Evolutionary conservation across 2,888 invertebrate species (phyloP), one percentile per base, ranked within the genome.

Genomic region (Lysandra bellargus): DNA sequence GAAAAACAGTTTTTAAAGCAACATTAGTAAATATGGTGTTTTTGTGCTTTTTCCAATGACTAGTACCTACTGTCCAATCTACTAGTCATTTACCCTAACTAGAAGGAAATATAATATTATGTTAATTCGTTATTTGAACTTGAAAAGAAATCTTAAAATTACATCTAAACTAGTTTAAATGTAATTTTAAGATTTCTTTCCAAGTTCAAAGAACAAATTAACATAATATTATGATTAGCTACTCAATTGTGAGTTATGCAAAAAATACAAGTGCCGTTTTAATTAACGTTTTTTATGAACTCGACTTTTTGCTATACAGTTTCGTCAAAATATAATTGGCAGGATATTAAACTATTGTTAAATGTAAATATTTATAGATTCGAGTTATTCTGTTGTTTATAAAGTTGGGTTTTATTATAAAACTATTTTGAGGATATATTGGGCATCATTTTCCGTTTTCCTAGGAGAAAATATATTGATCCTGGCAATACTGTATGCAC

Each of bases 181-280:
- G 64, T 30, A 64, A 64, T 33, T 14, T 17, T 14, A 33, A 33
- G 1, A 17, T 69, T 14, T 33, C 1, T 17, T 69, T 14, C 14
- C 33, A 69, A 69, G 69, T 69, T 37, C 17, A 69, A 69, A 69
- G 69, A 69, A 69, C 14, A 37, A 33, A 69, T 69, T 69, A 69
- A 69, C 69, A 69, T 69, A 69, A 64, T 64, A 64, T 12, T 64
- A 30, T 12, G 30, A 64, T 64, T 64, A 30, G 64, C 30, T 69
- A 5, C 33, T 33, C 12, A 69, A 37, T 14, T 69, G 4, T 14
- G 14, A 69, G 33, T 6, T 64, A 64, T 69, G 12, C 4, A 69
- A 69, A 69, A 33, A 69, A 37, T 69, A 69, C 33, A 17, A 33
- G 33, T 37, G 1, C 69, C 33, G 69, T 69, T 69, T 69, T 69